Evolutionary conservation across 2,888 invertebrate species (phyloP), one percentile per base, ranked within the genome.

Genomic region (Molorchus minor): DNA sequence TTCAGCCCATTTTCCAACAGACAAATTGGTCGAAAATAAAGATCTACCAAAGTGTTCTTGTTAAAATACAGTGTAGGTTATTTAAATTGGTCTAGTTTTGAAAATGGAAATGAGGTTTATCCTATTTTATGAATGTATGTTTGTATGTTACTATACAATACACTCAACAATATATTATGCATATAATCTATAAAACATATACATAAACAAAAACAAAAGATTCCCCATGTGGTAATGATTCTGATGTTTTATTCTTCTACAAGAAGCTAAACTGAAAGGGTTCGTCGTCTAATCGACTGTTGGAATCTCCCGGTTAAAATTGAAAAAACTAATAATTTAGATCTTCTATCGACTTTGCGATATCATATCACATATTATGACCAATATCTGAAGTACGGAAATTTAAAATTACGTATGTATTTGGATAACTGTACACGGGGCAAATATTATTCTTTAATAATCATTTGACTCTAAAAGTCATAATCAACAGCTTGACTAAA

Each of bases 1-100:
- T 49, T 41, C 35, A 52, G 30, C 29, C 30, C 30, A 41, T 52
- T 41, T 52, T 51, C 56, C 33, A 35, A 38, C 29, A 41, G 47
- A 56, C 41, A 49, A 49, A 56, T 56, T 21, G 30, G 43, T 21
- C 13, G 33, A 41, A 52, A 41, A 10, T 33, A 33, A 12, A 10
- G 33, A 33, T n/a, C 12, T 33, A 33, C 10, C 7, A 33, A n/a
- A n/a, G n/a, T n/a, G n/a, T n/a, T n/a, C n/a, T n/a, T n/a, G n/a
- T n/a, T n/a, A n/a, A n/a, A n/a, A n/a, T n/a, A n/a, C n/a, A n/a
- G n/a, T n/a, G n/a, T n/a, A n/a, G n/a, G n/a, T n/a, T n/a, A n/a
- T n/a, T n/a, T n/a, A n/a, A n/a, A n/a, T n/a, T n/a, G 33, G 5
- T 33, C 8, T 8, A 25, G 25, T 25, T 25, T 4, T 25, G 8